phyloP scores from a whole-genome alignment of 2,797 vertebrate species.

The Ctenochaetus hawaiiensis region DNA sequence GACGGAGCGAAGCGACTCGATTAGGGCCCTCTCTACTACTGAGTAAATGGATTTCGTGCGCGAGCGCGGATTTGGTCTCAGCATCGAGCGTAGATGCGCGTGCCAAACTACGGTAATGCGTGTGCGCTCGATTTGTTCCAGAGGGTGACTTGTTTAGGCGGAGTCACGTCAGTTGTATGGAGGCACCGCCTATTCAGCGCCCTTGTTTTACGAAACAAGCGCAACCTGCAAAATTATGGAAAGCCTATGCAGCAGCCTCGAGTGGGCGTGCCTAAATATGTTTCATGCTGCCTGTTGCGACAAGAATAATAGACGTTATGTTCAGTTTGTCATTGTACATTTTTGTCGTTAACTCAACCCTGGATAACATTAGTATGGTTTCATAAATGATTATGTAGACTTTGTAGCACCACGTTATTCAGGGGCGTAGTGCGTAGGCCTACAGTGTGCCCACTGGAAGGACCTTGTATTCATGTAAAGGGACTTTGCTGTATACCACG shows the following conservation, averaged over 20 bases:
- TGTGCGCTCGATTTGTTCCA: constrained; percentile 41
- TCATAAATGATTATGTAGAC: neutral
- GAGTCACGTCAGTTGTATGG: constrained; percentile 1
- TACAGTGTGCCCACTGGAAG: neutral
- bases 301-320: constrained; percentile 20
- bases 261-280: constrained; percentile 72
- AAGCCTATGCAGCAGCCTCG: constrained; percentile 45
- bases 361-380: neutral
- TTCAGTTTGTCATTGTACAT: neutral
- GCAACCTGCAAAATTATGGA: constrained; percentile 32
- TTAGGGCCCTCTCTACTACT: constrained; percentile 62
- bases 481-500: constrained; percentile 1
- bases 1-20: constrained; percentile 34
- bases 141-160: constrained; percentile 42
- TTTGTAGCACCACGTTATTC: neutral
- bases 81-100: constrained; percentile 76
- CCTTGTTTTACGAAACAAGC: neutral
- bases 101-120: constrained; percentile 67
- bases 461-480: neutral
- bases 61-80: constrained; percentile 76
- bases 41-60: constrained; percentile 75
- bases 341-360: neutral
- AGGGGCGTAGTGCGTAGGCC: too few relatives aligned
- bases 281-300: constrained; percentile 48
- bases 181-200: constrained; percentile 30